Evolutionary conservation across 2,113 vertebrate species (phyloP).

Genomic region (Enhydra lutris): DNA sequence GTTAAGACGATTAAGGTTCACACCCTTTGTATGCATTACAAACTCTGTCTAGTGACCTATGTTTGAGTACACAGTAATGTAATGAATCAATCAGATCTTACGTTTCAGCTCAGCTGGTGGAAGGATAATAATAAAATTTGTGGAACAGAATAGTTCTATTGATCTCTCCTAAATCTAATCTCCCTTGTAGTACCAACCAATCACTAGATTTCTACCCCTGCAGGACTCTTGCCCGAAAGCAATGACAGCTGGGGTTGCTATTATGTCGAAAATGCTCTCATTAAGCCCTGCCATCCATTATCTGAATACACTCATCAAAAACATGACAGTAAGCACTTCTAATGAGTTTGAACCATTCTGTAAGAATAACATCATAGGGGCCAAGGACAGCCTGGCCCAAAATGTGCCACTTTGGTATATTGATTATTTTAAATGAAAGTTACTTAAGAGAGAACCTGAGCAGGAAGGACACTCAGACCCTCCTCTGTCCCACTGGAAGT

Average conservation of each 20-base stretch:
- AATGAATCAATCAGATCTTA: slow-evolving; percentile 68
- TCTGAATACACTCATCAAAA: slow-evolving; percentile 52
- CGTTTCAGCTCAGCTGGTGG: slow-evolving; percentile 16
- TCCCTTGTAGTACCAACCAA: slow-evolving; percentile 50
- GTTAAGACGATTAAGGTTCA: neutral
- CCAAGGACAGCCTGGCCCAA: neutral
- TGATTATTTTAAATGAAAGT: neutral
- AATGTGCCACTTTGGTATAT: neutral
- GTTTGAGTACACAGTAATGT: slow-evolving; percentile 24
- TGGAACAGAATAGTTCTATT: slow-evolving; percentile 56
- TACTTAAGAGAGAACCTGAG: neutral
- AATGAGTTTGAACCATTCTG: neutral
- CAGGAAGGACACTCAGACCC: neutral
- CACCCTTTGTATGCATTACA: neutral
- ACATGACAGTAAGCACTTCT: slow-evolving; percentile 23
- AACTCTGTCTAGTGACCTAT: neutral
- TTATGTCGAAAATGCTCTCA: slow-evolving; percentile 32
- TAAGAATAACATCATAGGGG: neutral
- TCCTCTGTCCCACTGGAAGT: neutral
- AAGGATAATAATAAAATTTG: slow-evolving; percentile 66
- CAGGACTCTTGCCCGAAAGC: slow-evolving; percentile 24
- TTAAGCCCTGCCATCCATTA: slow-evolving; percentile 57
- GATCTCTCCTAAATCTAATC: slow-evolving; percentile 77
- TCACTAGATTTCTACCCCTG: slow-evolving; percentile 57
- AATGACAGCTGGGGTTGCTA: slow-evolving; percentile 45